Percentiles rank a stretch among this genome's conserved stretches.
These are phyloP conservation scores for Nasonovia ribisnigri DNA, from an alignment of 2,888 invertebrate species.

Conservation along the genomic window DNA sequence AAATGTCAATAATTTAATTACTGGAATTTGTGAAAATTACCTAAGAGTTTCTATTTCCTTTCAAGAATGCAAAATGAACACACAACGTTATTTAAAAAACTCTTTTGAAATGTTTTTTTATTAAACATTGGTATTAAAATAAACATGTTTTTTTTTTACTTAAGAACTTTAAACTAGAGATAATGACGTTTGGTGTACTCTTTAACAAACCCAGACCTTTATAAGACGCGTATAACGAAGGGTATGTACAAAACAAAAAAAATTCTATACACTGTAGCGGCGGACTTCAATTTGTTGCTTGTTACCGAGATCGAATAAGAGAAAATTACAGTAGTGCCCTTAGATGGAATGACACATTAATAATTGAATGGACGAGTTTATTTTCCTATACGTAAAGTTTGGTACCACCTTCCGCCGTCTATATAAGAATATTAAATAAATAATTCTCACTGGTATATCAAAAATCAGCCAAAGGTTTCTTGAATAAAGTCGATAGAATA, in stretches of 20 bases:
- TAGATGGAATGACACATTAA: slow-evolving; percentile 4
- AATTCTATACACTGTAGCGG: neutral
- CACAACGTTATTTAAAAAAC: slow-evolving; percentile 25
- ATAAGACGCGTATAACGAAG: neutral
- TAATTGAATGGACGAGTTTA: slow-evolving; percentile 23
- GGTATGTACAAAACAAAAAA: neutral
- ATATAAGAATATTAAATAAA: slow-evolving; percentile 48
- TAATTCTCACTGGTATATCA: slow-evolving; percentile 26
- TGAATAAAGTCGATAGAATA: slow-evolving; percentile 36
- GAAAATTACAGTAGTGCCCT: neutral
- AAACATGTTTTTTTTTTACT: slow-evolving; percentile 29
- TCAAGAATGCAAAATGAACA: neutral
- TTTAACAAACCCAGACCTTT: neutral
- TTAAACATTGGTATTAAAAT: slow-evolving; percentile 2
- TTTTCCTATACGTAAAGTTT: neutral
- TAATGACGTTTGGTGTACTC: neutral
- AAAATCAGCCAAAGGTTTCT: slow-evolving; percentile 34
- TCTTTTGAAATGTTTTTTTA: slow-evolving; percentile 30
- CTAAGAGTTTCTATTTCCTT: neutral
- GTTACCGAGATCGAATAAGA: slow-evolving; percentile 20
- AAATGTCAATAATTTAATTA: slow-evolving; percentile 40
- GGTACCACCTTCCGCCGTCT: neutral
- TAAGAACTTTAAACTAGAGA: slow-evolving; percentile 2
- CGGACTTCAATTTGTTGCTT: neutral
- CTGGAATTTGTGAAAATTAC: slow-evolving; percentile 23